Conservation (phyloP, 2,888 invertebrate species). For the Napeogenes sylphis region DNA sequence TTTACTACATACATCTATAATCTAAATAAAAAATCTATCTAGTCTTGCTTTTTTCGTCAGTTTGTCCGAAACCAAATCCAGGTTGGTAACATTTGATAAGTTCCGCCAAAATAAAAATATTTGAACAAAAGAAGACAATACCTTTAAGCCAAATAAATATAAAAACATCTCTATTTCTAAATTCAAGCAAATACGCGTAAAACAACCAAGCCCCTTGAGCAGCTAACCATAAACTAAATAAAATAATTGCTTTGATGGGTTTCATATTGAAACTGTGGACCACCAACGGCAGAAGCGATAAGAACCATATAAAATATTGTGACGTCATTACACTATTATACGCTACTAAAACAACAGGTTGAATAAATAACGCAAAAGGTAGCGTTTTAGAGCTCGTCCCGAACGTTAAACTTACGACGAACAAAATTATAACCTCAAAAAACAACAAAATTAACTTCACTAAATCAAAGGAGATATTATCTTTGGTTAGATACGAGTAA, state of each 20-base stretch:
- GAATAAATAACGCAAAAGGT: constrained; percentile 89
- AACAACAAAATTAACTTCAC: constrained; percentile 83
- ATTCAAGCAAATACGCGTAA: constrained; percentile 95
- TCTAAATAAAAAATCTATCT: constrained; percentile 8
- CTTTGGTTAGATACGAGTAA: constrained; percentile 88
- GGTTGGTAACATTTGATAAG: constrained; percentile 68
- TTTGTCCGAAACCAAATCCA: constrained; percentile 52
- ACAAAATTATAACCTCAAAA: constrained; percentile 58
- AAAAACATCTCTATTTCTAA: constrained; percentile 89
- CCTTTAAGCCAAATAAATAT: constrained; percentile 90
- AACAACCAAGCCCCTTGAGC: constrained; percentile 92
- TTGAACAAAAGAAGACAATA: constrained; percentile 88
- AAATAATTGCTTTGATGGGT: constrained; percentile 62
- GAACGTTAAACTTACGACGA: constrained; percentile 83
- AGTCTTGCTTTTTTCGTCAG: constrained; percentile 6
- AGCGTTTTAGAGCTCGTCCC: constrained; percentile 82
- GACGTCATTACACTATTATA: constrained; percentile 98
- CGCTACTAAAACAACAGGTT: constrained; percentile 92
- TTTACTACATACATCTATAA: constrained; percentile 8
- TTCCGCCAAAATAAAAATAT: constrained; percentile 82
- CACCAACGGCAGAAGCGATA: constrained; percentile 91
- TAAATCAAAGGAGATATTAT: constrained; percentile 73
- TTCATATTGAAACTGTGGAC: constrained; percentile 82
- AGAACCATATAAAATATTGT: constrained; percentile 98
- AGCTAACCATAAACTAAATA: constrained; percentile 79